phyloP scores from a whole-genome alignment of 2,888 invertebrate species.

The Xylophagus ater region DNA sequence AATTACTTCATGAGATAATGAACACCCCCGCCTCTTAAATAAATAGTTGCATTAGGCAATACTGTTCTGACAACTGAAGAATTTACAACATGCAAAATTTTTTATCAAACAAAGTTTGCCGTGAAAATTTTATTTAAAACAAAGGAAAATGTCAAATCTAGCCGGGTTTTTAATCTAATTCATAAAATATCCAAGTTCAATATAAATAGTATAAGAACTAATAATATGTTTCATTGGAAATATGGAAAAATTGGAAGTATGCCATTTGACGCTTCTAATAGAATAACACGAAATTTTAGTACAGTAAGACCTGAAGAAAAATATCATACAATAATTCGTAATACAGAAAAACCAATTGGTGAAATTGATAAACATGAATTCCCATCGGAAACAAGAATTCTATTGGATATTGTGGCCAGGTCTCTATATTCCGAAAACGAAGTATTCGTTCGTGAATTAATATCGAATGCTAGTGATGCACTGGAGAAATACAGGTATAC shows the following conservation, averaged over 20 bases:
- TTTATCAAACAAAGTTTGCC: too few relatives aligned
- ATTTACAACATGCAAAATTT: constrained; percentile 1
- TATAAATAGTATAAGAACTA: too few relatives aligned
- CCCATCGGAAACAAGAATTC: constrained; percentile 91
- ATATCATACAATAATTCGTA: constrained; percentile 24
- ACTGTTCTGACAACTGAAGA: constrained; percentile 1
- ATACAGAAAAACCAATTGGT: constrained; percentile 25
- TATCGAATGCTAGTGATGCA: constrained; percentile 96
- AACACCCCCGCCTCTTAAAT: too few relatives aligned
- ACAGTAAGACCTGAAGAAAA: constrained; percentile 14
- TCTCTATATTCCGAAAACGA: constrained; percentile 97
- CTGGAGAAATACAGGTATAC: constrained; percentile 86
- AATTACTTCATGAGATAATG: too few relatives aligned
- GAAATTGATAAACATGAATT: constrained; percentile 68
- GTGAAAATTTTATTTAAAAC: too few relatives aligned
- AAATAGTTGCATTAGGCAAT: constrained; percentile 2
- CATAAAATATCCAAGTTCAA: too few relatives aligned
- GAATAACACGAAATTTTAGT: too few relatives aligned
- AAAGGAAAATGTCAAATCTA: too few relatives aligned
- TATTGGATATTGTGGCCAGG: constrained; percentile 92
- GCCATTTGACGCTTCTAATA: too few relatives aligned
- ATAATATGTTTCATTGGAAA: too few relatives aligned
- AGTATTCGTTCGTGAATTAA: constrained; percentile 89
- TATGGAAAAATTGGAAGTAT: too few relatives aligned
- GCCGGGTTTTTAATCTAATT: too few relatives aligned